A percentile compares a stretch with the other conserved stretches of the same genome.
Evolutionary conservation across 1,140 invertebrate species (phyloP).

Genomic region (Latrodectus geometricus): DNA sequence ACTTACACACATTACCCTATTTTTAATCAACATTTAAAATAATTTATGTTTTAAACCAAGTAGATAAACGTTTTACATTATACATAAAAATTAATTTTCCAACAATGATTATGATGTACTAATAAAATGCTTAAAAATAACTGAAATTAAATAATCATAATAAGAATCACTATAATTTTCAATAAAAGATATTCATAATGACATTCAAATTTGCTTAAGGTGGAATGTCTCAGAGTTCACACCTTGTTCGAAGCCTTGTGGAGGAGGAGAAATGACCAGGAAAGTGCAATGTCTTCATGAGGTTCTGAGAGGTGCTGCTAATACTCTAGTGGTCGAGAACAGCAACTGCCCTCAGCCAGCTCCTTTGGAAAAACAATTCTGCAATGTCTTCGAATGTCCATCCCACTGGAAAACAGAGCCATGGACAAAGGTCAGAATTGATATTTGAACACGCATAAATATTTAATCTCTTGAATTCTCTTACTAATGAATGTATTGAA

Average conservation of each 20-base stretch:
- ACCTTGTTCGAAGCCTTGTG: conserved; percentile 89
- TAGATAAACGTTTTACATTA: no score
- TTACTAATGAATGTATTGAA: no score
- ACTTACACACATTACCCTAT: no score
- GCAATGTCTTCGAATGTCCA: conserved; percentile 91
- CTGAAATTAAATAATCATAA: background rate
- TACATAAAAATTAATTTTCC: no score
- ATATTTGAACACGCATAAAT: background rate
- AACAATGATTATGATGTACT: no score
- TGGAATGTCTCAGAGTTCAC: conserved; percentile 82
- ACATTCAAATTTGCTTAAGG: conserved; percentile 65
- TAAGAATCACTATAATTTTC: background rate
- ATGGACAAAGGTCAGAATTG: conserved; percentile 79
- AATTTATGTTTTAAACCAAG: no score
- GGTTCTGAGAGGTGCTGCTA: conserved; percentile 82
- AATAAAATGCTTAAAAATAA: background rate
- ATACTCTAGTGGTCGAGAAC: conserved; percentile 88
- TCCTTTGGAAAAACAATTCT: conserved; percentile 87
- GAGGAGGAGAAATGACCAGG: conserved; percentile 79
- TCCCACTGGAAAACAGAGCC: conserved; percentile 84
- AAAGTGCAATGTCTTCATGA: conserved; percentile 89
- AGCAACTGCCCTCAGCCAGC: conserved; percentile 89
- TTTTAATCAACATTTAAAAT: no score
- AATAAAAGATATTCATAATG: background rate
- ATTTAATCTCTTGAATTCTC: no score